Evolutionary conservation across 2,113 vertebrate species (phyloP).

Genomic region (Myotis brandtii): DNA sequence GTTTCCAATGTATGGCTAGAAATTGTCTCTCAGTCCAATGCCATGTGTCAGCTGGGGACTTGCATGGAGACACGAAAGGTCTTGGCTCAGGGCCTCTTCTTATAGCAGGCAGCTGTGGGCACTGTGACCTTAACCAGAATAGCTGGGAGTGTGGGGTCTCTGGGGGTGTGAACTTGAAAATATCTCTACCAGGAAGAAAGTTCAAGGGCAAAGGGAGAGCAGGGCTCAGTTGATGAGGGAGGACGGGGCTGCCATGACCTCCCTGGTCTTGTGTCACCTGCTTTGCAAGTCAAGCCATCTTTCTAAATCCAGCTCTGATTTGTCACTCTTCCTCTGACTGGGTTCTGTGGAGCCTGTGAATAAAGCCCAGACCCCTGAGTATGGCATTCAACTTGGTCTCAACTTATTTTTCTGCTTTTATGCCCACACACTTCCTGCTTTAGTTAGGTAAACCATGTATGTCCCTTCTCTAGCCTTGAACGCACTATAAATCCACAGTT

Average conservation of each 20-base stretch:
- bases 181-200: background rate
- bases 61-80: background rate
- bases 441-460: background rate
- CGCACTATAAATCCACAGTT: background rate
- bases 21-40: background rate
- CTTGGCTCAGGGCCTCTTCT: constrained; percentile 11
- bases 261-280: background rate
- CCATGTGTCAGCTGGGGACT: background rate
- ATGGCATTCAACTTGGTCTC: background rate
- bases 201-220: background rate
- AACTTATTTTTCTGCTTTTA: background rate
- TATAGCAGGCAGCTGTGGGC: background rate
- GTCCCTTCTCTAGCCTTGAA: background rate
- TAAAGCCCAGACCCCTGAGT: background rate
- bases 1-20: background rate
- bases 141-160: background rate
- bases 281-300: background rate
- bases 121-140: background rate
- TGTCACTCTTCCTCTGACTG: background rate
- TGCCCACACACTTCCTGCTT: background rate
- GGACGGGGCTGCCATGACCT: background rate
- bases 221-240: background rate
- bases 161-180: background rate
- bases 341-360: background rate
- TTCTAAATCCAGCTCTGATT: background rate